Base-by-base conservation (phyloP, 1,140 invertebrate genomes). In the Cyclina sinensis region DNA sequence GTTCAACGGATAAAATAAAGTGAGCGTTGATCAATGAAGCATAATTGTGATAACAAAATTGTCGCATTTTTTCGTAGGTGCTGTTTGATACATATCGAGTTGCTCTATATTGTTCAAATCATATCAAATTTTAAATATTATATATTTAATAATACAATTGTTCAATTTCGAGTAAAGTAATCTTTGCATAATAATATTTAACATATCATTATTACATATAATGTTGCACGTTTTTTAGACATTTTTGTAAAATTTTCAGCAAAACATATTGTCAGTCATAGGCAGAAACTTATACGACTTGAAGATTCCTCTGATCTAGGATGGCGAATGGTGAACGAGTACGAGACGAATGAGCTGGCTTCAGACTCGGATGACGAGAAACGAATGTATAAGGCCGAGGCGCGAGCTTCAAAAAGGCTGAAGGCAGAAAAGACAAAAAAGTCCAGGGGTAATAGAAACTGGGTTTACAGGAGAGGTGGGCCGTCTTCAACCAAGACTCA, bases 301-400 rank as follows among this genome's bases (percentile, higher is more conserved):
- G 81, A 73, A 0, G 88, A 89, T 73, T 89, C 88, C 0, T 89
- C 88, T 0, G 74, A 85, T n/a, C 14, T 46, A 24, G 88, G 74
- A 21, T 89, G 81, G 88, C 30, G 24, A n/a, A 51, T 89, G 12
- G 81, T 85, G 43, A 37, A 43, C 21, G 32, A 74, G 24, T 86
- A 89, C 37, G 57, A 65, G 11, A 24, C 65, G 1, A 81, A 89
- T 65, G 76, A 82, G 18, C n/a, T 85, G 0, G 81, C 81, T 12
- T 54, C 59, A 16, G 59, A 90, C 32, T 86, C 84, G 1, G 89
- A 90, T 1, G 89, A 82, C 37, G 83, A 90, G n/a, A 86, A 90
- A 54, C 78, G 68, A 9, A 90, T 74, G 24, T 79, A 59, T 30
- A 86, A 86, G 32, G 89, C 83, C 1, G 43, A 90, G 37, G 30